Percentiles rank a stretch among this genome's conserved stretches.
Evolutionary conservation across 1,140 invertebrate genomes (phyloP).

Genomic region (Drosophila sp.): DNA sequence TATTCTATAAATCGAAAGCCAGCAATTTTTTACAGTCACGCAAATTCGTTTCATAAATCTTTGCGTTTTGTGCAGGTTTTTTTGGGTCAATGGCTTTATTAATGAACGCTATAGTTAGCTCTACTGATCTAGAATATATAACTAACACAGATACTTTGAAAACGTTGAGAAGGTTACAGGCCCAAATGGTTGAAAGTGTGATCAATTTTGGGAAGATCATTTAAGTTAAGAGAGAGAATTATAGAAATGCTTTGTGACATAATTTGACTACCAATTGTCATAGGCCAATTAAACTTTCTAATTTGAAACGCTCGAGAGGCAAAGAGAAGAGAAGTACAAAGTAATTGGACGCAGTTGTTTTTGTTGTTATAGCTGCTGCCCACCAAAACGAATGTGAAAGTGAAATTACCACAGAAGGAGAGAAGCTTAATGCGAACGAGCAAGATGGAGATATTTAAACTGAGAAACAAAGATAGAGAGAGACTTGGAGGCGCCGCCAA

Average conservation of each 20-base stretch:
- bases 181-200: background rate
- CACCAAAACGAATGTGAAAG: constrained; percentile 71
- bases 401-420: constrained; percentile 51
- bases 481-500: background rate
- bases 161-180: too few species aligned
- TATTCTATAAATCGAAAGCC: background rate
- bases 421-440: background rate
- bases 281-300: constrained; percentile 59
- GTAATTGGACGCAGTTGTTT: constrained; percentile 48
- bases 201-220: background rate
- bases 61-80: too few species aligned
- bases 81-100: background rate
- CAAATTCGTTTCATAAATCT: background rate
- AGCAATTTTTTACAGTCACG: background rate
- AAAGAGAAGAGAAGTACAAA: constrained; percentile 52
- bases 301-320: constrained; percentile 51
- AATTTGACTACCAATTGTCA: constrained; percentile 7
- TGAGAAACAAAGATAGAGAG: background rate
- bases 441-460: background rate
- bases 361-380: constrained; percentile 54
- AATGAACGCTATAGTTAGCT: too few species aligned
- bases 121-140: background rate
- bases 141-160: background rate
- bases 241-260: background rate
- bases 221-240: background rate